Conservation (phyloP, 2,888 invertebrate species). For the Ferrisia virgata region DNA sequence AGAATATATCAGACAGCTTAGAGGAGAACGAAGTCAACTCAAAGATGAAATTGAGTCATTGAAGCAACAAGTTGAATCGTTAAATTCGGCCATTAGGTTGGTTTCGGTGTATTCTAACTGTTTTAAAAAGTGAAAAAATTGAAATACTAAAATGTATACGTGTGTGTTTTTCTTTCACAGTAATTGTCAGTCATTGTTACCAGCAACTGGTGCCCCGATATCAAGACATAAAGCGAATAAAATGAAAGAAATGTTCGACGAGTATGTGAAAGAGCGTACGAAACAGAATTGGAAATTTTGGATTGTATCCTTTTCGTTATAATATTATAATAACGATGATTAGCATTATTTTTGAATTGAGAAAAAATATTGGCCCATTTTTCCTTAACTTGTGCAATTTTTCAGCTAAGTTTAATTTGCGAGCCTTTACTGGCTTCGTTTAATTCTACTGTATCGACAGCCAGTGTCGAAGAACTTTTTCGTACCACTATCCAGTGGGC, state of each 20-base stretch:
- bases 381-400: conserved; percentile 45
- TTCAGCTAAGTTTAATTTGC: conserved; percentile 86
- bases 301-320: conserved; percentile 78
- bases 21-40: conserved; percentile 77
- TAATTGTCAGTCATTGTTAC: conserved; percentile 89
- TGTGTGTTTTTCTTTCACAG: conserved; percentile 57
- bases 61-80: conserved; percentile 81
- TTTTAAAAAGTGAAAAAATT: background rate
- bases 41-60: conserved; percentile 87
- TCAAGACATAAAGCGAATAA: conserved; percentile 84
- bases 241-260: conserved; percentile 89
- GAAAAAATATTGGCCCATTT: background rate
- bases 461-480: conserved; percentile 86
- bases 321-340: conserved; percentile 40
- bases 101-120: conserved; percentile 40
- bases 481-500: conserved; percentile 90
- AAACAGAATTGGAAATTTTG: conserved; percentile 96
- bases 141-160: background rate
- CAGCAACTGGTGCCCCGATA: conserved; percentile 92
- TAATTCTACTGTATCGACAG: conserved; percentile 86
- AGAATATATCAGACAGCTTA: conserved; percentile 87
- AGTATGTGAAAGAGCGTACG: conserved; percentile 82
- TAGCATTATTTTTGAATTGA: background rate
- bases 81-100: conserved; percentile 88
- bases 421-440: conserved; percentile 86